Base-by-base conservation (phyloP, 2,797 vertebrate genomes). In the Gymnothorax reevesii region DNA sequence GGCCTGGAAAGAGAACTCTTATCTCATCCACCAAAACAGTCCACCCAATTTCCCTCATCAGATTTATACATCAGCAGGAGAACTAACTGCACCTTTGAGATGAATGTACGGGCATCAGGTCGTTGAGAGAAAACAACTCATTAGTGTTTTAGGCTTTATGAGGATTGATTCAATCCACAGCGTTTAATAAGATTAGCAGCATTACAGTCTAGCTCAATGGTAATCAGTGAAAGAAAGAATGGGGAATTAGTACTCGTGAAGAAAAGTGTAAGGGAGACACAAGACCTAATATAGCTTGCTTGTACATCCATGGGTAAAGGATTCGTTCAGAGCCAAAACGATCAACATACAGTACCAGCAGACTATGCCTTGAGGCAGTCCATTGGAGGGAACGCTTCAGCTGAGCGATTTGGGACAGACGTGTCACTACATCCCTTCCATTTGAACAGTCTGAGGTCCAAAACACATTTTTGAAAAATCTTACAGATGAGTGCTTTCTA, bases 1-100 rank as follows among this genome's bases (percentile, higher is more conserved):
- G 7, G 98, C 98, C 99, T 99, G 87, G 77, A 27, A 27, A 7
- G 25, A n/a, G 77, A 9, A 55, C 13, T 7, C 20, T 4, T n/a
- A 7, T 9, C 20, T n/a, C 7, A 80, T 20, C 77, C 52, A 55
- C 7, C 52, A 55, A 52, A 80, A 20, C 33, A 13, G 12, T 7
- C 64, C 10, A 42, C 25, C 25, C 71, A 42, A 75, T 10, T 54
- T 54, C 17, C 49, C 13, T 55, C 17, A 85, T 6, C 27, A 42
- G 15, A 73, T 62, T 79, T 20, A 17, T 52, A 79, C 49, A 91
- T 91, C 85, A 86, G 86, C 25, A 33, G 88, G 83, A 57, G 86
- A 89, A 89, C 90, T 87, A 91, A 85, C 84, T 86, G 88, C 91
- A 83, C 88, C 84, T 84, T 87, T 91, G 88, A 84, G 87, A 80